Percentiles rank a stretch among this genome's conserved stretches.
phyloP scores from a whole-genome alignment of 2,113 vertebrate genomes.

The Salvator merianae region DNA sequence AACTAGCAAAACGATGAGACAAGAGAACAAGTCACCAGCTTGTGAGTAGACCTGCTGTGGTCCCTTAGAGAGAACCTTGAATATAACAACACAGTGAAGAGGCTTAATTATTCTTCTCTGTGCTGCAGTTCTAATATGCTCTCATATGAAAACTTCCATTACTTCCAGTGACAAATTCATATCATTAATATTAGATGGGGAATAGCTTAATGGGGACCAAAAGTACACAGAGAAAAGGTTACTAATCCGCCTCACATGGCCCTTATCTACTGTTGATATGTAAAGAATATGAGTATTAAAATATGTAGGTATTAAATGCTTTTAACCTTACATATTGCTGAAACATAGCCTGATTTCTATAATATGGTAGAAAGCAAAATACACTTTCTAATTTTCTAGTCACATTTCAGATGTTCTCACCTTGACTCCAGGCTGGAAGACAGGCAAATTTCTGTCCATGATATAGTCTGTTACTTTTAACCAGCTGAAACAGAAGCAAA shows the following conservation, averaged over 20 bases:
- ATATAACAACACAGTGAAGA: background rate
- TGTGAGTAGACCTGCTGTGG: too few species aligned
- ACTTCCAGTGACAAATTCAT: too few species aligned
- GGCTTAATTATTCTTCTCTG: background rate
- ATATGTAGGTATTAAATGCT: background rate
- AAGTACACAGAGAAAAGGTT: too few species aligned
- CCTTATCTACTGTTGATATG: background rate
- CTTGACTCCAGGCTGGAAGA: slow-evolving; percentile 89
- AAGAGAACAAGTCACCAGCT: too few species aligned
- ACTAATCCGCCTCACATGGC: too few species aligned
- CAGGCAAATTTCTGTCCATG: slow-evolving; percentile 85
- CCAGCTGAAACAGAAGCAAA: slow-evolving; percentile 81
- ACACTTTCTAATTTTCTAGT: background rate
- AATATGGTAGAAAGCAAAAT: background rate
- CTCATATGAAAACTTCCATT: too few species aligned
- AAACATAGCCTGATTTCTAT: background rate
- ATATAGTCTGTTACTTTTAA: slow-evolving; percentile 91
- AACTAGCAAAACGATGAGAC: too few species aligned
- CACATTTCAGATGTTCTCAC: slow-evolving; percentile 65
- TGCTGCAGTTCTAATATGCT: background rate
- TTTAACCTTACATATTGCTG: background rate
- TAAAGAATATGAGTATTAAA: background rate
- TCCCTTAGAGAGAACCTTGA: background rate
- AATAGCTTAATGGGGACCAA: too few species aligned
- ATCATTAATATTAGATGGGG: too few species aligned